Conservation (phyloP, 2,888 invertebrate genomes). For the Euplagia quadripunctaria region DNA sequence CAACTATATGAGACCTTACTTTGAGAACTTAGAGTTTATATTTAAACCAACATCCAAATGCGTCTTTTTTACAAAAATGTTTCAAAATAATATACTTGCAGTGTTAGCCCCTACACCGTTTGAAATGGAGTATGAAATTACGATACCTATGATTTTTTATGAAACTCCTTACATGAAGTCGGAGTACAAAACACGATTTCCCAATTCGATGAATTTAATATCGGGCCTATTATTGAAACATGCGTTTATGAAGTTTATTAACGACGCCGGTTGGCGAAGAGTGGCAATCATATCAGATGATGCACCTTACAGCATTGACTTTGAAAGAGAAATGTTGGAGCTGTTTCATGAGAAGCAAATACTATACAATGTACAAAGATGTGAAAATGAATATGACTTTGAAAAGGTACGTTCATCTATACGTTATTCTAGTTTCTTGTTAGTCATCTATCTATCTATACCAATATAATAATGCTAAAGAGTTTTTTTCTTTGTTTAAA, state of each 20-base stretch:
- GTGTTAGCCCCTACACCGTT: slow-evolving; percentile 37
- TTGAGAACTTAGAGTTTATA: slow-evolving; percentile 11
- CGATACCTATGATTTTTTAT: slow-evolving; percentile 45
- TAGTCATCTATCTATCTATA: not conserved
- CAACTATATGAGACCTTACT: not conserved
- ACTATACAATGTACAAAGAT: slow-evolving; percentile 39
- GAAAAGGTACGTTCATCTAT: slow-evolving; percentile 4
- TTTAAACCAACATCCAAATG: slow-evolving; percentile 11
- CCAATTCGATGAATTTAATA: slow-evolving; percentile 33
- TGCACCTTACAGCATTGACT: slow-evolving; percentile 49
- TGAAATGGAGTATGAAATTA: slow-evolving; percentile 3
- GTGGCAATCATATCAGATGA: slow-evolving; percentile 62
- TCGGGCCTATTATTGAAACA: slow-evolving; percentile 31
- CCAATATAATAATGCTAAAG: not conserved
- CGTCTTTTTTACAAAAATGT: not conserved
- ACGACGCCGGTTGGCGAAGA: slow-evolving; percentile 49
- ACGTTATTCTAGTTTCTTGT: not conserved
- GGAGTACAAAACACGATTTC: slow-evolving; percentile 19
- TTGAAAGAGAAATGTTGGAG: slow-evolving; percentile 48
- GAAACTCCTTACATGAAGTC: slow-evolving; percentile 26
- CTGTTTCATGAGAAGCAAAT: slow-evolving; percentile 44
- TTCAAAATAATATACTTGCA: slow-evolving; percentile 27
- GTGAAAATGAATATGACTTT: slow-evolving; percentile 50
- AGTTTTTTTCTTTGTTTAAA: no score
- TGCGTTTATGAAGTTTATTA: slow-evolving; percentile 46